Evolutionary conservation across 2,113 vertebrate species (phyloP).

Genomic region (Phyllostomus hastatus): DNA sequence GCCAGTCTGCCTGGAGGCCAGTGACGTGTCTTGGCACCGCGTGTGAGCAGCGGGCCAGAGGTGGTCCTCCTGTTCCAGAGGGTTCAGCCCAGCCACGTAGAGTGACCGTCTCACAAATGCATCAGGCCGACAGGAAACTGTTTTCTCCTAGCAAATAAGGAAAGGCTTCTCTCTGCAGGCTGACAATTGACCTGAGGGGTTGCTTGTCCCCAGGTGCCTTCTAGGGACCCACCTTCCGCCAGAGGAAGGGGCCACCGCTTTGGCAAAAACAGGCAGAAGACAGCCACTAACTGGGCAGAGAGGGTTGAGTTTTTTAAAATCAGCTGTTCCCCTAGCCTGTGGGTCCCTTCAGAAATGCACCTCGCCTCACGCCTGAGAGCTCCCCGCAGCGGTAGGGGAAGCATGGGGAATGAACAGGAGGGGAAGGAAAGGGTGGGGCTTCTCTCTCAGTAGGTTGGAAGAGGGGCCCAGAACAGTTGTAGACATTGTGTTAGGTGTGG

Average conservation of each 20-base stretch:
- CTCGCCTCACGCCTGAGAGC: not conserved
- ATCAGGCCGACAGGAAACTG: accelerated
- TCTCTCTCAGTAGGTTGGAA: not conserved
- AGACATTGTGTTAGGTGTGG: not conserved
- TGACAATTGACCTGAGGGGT: not conserved
- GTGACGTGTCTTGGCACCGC: accelerated
- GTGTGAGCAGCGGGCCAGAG: accelerated
- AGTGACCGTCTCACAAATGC: too few relatives aligned
- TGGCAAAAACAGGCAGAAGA: not conserved
- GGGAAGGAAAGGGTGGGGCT: not conserved
- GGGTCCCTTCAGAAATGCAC: not conserved
- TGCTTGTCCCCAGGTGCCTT: not conserved
- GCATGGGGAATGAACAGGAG: too few relatives aligned
- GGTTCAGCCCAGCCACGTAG: too few relatives aligned
- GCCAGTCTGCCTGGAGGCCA: not conserved
- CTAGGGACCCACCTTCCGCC: too few relatives aligned
- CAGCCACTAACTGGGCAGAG: not conserved
- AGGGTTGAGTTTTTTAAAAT: too few relatives aligned
- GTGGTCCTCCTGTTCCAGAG: not conserved
- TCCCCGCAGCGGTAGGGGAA: not conserved
- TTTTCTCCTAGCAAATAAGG: not conserved
- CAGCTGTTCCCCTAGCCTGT: not conserved
- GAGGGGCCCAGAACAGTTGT: too few relatives aligned
- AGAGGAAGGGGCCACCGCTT: not conserved
- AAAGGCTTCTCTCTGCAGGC: not conserved